These are phyloP conservation scores for Riparia riparia DNA, from an alignment of 2,113 vertebrate species.

Conservation along the genomic window DNA sequence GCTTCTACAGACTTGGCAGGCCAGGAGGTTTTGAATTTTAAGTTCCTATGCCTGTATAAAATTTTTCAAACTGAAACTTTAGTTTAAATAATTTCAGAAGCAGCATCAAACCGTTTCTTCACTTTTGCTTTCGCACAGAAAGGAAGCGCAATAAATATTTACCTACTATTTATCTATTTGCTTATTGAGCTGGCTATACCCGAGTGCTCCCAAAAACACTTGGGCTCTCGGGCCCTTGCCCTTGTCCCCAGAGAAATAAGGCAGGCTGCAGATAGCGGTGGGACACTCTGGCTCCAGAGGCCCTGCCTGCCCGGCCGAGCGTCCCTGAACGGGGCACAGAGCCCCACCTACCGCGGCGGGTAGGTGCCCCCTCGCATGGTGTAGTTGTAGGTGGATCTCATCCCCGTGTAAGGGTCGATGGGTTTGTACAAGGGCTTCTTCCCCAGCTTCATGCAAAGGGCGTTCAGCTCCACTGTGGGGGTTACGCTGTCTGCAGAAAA, in stretches of 20 bases:
- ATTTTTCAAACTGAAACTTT: neutral
- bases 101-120: neutral
- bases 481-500: conserved; percentile 87
- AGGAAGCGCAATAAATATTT: neutral
- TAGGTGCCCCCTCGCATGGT: conserved; percentile 89
- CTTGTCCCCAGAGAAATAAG: too few relatives aligned
- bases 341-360: conserved; percentile 84
- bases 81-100: neutral
- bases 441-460: conserved; percentile 95
- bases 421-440: conserved; percentile 97
- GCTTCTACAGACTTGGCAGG: neutral
- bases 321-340: neutral
- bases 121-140: neutral
- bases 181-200: neutral
- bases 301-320: neutral
- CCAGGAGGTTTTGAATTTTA: neutral
- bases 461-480: conserved; percentile 93
- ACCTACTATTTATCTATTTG: neutral
- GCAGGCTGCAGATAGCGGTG: too few relatives aligned
- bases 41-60: neutral
- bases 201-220: neutral
- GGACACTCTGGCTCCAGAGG: neutral
- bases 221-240: neutral
- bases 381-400: conserved; percentile 95
- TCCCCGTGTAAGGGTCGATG: conserved; percentile 91